phyloP scores from a whole-genome alignment of 2,113 vertebrate species.

The Nycticryphes semicollaris region DNA sequence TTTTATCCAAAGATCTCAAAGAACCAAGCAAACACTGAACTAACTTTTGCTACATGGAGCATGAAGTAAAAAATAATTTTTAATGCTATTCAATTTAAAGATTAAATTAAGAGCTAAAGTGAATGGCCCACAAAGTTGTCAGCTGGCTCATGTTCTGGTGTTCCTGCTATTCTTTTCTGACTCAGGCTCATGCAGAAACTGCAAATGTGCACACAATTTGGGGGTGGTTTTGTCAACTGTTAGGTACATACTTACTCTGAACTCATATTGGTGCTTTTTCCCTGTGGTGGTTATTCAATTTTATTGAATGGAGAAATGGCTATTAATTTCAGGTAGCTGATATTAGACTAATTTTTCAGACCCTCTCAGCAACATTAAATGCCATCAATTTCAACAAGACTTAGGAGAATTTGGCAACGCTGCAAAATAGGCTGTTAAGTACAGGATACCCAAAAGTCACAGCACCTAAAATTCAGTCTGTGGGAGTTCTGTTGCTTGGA shows the following conservation, averaged over 20 bases:
- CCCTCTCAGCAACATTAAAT: not conserved
- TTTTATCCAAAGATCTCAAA: not conserved
- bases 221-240: not conserved
- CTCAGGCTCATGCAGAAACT: not conserved
- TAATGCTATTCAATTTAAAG: constrained; percentile 16
- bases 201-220: not conserved
- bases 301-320: not conserved
- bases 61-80: constrained; percentile 42
- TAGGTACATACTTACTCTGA: not conserved
- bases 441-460: not conserved
- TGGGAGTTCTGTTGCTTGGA: not conserved
- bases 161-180: not conserved
- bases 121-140: not conserved
- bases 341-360: not conserved
- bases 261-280: not conserved
- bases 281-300: not conserved
- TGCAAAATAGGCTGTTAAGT: not conserved
- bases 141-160: not conserved
- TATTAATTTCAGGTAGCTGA: not conserved
- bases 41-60: not conserved
- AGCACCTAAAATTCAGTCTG: not conserved
- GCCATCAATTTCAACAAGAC: not conserved
- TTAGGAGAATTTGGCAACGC: not conserved
- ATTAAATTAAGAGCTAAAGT: not conserved
- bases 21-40: constrained; percentile 24